Evolutionary conservation across 2,113 vertebrate genomes (phyloP).

Genomic region (Vidua macroura): DNA sequence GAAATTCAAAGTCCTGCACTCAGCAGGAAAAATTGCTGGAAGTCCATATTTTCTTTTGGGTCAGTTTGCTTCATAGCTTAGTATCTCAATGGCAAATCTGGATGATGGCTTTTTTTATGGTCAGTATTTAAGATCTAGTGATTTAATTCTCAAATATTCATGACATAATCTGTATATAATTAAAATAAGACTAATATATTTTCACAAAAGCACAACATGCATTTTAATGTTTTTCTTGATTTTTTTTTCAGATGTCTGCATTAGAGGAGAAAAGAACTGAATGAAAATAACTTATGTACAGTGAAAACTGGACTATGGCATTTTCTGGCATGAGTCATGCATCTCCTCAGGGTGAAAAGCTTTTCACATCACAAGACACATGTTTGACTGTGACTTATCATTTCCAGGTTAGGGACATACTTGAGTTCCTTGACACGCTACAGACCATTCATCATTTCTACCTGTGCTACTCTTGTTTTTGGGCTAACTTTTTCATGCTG

Average conservation of each 20-base stretch:
- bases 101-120: accelerated
- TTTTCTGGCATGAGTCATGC: background rate
- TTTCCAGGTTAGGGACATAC: background rate
- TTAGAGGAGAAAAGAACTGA: background rate
- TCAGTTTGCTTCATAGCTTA: background rate
- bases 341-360: background rate
- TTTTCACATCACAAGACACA: background rate
- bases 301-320: background rate
- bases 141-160: background rate
- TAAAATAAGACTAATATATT: background rate
- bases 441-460: background rate
- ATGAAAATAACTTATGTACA: background rate
- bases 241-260: background rate
- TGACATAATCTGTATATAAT: background rate
- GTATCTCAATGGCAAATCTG: background rate
- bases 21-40: background rate
- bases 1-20: background rate
- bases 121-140: background rate
- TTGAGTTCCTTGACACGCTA: background rate
- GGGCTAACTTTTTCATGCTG: background rate
- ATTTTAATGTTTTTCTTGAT: background rate
- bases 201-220: background rate
- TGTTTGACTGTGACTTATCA: background rate
- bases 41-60: background rate
- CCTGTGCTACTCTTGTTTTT: background rate